Evolutionary conservation across 2,888 invertebrate species (phyloP).

Genomic region (Entomobrya proxima): DNA sequence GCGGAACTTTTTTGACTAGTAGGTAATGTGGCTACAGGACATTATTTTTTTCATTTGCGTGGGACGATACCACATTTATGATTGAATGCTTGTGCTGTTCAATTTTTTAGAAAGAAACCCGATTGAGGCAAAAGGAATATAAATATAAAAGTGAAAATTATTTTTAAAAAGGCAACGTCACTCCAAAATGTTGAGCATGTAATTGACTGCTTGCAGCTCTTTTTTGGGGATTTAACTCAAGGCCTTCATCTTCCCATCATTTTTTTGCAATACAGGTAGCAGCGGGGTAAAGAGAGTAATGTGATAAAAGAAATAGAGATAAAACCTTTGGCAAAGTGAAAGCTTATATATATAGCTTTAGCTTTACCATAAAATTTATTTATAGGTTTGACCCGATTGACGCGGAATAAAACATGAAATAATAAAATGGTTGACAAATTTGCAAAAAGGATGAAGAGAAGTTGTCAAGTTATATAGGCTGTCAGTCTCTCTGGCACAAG

Average conservation of each 20-base stretch:
- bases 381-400: neutral
- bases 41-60: neutral
- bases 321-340: too few relatives aligned
- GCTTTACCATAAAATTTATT: constrained; percentile 13
- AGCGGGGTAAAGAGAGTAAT: neutral
- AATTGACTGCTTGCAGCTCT: neutral
- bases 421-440: neutral
- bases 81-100: too few relatives aligned
- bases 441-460: neutral
- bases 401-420: neutral
- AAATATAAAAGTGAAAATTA: constrained; percentile 14
- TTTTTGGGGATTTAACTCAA: constrained; percentile 7
- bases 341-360: too few relatives aligned
- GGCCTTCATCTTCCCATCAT: neutral
- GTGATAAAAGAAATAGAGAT: too few relatives aligned
- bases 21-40: neutral
- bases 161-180: neutral
- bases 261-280: constrained; percentile 12
- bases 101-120: too few relatives aligned
- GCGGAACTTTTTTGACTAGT: too few relatives aligned
- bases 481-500: constrained; percentile 13
- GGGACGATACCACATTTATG: neutral
- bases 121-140: neutral
- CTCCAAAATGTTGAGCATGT: neutral
- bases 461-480: neutral